phyloP scores from a whole-genome alignment of 2,797 vertebrate species.

The Melanogrammus aeglefinus region DNA sequence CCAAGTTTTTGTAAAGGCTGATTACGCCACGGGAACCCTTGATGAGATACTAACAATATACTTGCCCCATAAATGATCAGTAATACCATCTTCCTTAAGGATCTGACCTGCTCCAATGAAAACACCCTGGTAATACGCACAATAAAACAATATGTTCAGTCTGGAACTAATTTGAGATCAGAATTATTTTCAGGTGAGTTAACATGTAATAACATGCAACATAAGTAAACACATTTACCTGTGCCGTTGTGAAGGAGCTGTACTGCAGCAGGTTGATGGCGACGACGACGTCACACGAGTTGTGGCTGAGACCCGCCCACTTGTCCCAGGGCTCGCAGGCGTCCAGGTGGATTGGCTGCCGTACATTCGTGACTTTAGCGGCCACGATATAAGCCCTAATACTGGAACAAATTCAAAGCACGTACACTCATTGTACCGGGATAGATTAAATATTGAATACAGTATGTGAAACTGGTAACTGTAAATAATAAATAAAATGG shows the following conservation, averaged over 20 bases:
- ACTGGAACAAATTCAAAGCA: slow-evolving; percentile 46
- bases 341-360: slow-evolving; percentile 69
- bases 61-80: slow-evolving; percentile 72
- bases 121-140: slow-evolving; percentile 55
- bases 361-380: slow-evolving; percentile 64
- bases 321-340: slow-evolving; percentile 69
- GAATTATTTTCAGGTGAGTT: too few species aligned
- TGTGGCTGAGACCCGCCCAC: slow-evolving; percentile 63
- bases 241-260: slow-evolving; percentile 68
- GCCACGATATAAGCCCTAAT: slow-evolving; percentile 72
- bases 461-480: too few species aligned
- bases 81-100: slow-evolving; percentile 64
- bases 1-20: not conserved
- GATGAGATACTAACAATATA: not conserved
- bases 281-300: slow-evolving; percentile 67
- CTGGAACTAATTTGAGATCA: too few species aligned
- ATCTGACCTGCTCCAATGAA: slow-evolving; percentile 62
- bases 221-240: slow-evolving; percentile 44
- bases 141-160: not conserved
- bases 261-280: slow-evolving; percentile 74
- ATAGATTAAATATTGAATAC: too few species aligned
- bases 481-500: not conserved
- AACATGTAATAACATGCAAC: too few species aligned
- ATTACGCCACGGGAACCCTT: not conserved
- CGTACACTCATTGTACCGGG: too few species aligned